Base-by-base conservation (phyloP, 1,140 invertebrate species). In the Drosophila serrata region DNA sequence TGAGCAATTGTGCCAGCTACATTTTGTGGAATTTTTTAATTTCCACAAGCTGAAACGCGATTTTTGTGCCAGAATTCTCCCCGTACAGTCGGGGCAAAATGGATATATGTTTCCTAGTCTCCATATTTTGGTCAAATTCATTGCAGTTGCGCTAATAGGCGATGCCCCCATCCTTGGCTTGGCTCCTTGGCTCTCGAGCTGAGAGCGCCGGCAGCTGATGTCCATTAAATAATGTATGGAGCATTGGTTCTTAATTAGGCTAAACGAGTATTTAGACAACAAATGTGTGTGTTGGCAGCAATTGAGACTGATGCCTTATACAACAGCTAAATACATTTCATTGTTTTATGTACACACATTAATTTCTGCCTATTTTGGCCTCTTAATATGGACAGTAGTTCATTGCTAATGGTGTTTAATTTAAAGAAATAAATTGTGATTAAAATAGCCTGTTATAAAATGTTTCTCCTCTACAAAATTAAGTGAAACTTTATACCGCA, bases 1-100 rank as follows among this genome's bases (percentile, higher is more conserved):
- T 29, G 39, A 63, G 55, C 61, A 46, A 65, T 78, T 62, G 55
- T 53, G 31, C 17, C 48, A 51, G 17, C 48, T 15, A 79, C 46
- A 69, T 85, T n/a, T 55, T 90, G 75, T 79, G 85, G 86, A 85
- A 90, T 90, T 90, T 90, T 90, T 90, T 90, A 90, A 90, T 90
- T 90, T 90, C 62, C 17, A 45, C 56, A 29, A 39, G 33, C 27
- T 35, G 68, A 40, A 59, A 24, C 42, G 55, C 43, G 24, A 57
- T 45, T 57, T 31, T 6, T 19, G 6, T 11, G 46, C 68, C 57
- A 75, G 45, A 37, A 53, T 49, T 81, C n/a, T 31, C 17, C 24
- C 35, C 13, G 13, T 37, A 19, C 5, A 37, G 11, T 24, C n/a
- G n/a, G n/a, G 19, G 22, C 24, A 11, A 24, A 49, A 48, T 49